A percentile compares a stretch with the other conserved stretches of the same genome.
These are phyloP conservation scores for Dryococelus australis DNA, from an alignment of 2,888 invertebrate species.

Conservation along the genomic window DNA sequence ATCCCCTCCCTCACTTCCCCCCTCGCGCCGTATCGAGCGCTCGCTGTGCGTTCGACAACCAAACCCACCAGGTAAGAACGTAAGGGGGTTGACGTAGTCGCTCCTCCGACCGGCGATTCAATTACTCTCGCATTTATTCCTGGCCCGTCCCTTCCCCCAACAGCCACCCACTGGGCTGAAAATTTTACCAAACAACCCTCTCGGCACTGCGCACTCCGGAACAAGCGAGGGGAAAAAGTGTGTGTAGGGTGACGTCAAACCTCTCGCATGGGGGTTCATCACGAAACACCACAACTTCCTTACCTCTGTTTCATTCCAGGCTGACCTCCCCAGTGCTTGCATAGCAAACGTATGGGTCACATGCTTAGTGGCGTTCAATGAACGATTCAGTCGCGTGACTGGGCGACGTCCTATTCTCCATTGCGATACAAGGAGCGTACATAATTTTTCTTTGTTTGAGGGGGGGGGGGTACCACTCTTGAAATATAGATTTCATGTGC, in stretches of 20 bases:
- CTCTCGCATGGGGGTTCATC: not conserved
- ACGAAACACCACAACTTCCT: not conserved
- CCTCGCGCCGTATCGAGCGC: not conserved
- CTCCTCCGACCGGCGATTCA: conserved; percentile 31
- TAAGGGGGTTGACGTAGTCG: not conserved
- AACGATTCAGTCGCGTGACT: no score
- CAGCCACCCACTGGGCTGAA: not conserved
- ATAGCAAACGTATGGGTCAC: no score
- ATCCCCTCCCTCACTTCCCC: conserved; percentile 47
- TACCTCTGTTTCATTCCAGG: not conserved
- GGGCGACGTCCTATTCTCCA: no score
- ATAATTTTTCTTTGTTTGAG: no score
- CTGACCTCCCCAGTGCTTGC: no score
- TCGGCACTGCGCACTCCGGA: not conserved
- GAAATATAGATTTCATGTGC: no score
- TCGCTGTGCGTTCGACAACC: not conserved
- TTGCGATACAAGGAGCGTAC: no score
- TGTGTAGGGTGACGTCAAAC: not conserved
- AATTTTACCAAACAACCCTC: not conserved
- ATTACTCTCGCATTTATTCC: conserved; percentile 51
- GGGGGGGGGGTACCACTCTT: no score
- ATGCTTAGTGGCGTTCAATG: no score
- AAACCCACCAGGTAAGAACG: not conserved
- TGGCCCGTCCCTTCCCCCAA: no score
- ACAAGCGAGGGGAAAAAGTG: conserved; percentile 27